phyloP scores from a whole-genome alignment of 1,140 invertebrate species.

The Lithobius niger region DNA sequence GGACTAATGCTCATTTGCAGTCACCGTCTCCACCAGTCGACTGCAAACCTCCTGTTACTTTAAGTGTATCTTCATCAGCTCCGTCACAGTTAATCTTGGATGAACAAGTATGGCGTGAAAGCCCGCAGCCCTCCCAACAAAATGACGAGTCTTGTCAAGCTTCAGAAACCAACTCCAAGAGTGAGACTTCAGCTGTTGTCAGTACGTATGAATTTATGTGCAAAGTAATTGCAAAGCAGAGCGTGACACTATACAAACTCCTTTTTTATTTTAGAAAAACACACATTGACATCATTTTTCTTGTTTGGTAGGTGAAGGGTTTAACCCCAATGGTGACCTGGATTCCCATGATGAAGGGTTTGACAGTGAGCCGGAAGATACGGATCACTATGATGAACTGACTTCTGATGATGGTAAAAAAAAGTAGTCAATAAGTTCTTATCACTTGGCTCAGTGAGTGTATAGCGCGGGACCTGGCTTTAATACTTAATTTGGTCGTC shows the following conservation, averaged over 20 bases:
- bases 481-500: no score
- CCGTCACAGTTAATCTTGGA: conserved; percentile 60
- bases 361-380: conserved; percentile 56
- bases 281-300: no score
- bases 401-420: conserved; percentile 23
- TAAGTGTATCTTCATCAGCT: conserved; percentile 45
- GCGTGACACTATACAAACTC: not conserved
- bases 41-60: not conserved
- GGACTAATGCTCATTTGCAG: not conserved
- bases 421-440: no score
- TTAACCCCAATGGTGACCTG: conserved; percentile 65
- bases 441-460: no score
- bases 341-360: conserved; percentile 68
- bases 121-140: no score
- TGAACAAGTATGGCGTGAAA: conserved; percentile 56
- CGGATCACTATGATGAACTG: conserved; percentile 71
- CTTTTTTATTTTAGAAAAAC: no score
- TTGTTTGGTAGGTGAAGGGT: conserved; percentile 47
- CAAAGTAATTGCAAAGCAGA: not conserved
- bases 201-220: not conserved
- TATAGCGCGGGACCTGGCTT: no score
- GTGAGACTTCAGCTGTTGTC: conserved; percentile 38
- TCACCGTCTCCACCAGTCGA: not conserved
- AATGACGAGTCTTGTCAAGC: no score
- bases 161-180: not conserved